Evolutionary conservation across 1,140 invertebrate species (phyloP).

Genomic region (Scaptodrosophila lebanonensis): DNA sequence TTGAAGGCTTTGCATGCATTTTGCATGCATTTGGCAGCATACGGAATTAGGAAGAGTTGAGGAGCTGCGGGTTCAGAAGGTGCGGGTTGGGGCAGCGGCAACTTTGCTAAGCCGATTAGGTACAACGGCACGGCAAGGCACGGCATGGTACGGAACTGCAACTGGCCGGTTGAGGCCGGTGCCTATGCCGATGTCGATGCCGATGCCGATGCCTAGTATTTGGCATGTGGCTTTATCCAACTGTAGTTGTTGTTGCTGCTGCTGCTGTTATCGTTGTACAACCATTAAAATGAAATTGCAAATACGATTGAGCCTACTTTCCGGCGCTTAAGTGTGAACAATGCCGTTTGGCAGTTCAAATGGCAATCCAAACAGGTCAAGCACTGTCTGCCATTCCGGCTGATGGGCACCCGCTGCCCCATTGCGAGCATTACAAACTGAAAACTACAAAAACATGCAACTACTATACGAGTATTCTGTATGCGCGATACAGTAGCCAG

Average conservation of each 20-base stretch:
- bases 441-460: too few species aligned
- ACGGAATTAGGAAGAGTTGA: slow-evolving; percentile 1
- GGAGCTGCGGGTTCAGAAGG: too few species aligned
- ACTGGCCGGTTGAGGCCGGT: too few species aligned
- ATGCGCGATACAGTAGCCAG: too few species aligned
- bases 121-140: too few species aligned
- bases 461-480: too few species aligned
- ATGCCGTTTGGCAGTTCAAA: neutral
- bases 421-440: too few species aligned
- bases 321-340: slow-evolving; percentile 23
- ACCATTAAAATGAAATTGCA: slow-evolving; percentile 45
- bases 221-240: too few species aligned
- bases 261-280: neutral
- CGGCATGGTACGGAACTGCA: slow-evolving; percentile 26
- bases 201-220: too few species aligned
- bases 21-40: slow-evolving; percentile 31
- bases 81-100: too few species aligned
- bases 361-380: neutral
- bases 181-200: too few species aligned
- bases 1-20: slow-evolving; percentile 26
- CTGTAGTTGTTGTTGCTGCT: neutral
- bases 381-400: neutral
- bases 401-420: too few species aligned
- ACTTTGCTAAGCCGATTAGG: slow-evolving; percentile 44
- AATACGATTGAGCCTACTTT: slow-evolving; percentile 47